Percentiles rank a stretch among this genome's conserved stretches.
phyloP scores from a whole-genome alignment of 2,888 invertebrate genomes.

The Trichopria drosophilae region DNA sequence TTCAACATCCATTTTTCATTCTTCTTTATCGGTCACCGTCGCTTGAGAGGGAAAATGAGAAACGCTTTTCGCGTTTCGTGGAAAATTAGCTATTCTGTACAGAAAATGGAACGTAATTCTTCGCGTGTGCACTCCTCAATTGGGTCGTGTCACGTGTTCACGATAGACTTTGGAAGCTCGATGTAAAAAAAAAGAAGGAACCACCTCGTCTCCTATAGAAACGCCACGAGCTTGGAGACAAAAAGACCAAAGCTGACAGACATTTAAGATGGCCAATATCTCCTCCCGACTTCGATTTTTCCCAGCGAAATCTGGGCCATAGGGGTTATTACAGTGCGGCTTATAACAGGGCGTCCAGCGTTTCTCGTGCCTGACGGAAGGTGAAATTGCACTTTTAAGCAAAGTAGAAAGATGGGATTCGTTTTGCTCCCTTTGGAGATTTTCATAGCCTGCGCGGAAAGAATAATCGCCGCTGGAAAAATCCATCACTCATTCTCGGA shows the following conservation, averaged over 20 bases:
- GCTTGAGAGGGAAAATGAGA: too few species aligned
- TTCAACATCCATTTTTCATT: too few species aligned
- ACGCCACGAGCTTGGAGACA: neutral
- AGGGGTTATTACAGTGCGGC: constrained; percentile 41
- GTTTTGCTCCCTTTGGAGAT: too few species aligned
- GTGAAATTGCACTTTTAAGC: too few species aligned
- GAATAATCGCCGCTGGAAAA: too few species aligned
- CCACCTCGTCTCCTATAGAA: constrained; percentile 1
- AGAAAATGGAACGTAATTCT: constrained; percentile 31
- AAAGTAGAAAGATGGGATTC: too few species aligned
- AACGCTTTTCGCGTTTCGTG: too few species aligned
- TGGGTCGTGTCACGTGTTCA: constrained; percentile 11
- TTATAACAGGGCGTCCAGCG: too few species aligned
- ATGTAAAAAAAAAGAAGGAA: neutral
- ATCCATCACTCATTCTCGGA: too few species aligned
- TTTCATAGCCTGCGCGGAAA: too few species aligned
- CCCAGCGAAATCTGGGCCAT: constrained; percentile 40
- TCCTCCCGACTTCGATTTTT: constrained; percentile 41
- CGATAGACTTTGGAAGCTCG: constrained; percentile 1
- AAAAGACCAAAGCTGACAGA: neutral
- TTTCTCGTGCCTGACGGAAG: too few species aligned
- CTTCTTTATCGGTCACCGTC: too few species aligned
- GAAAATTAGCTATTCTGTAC: constrained; percentile 31
- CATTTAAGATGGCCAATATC: constrained; percentile 38
- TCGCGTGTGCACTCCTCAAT: constrained; percentile 24